Percentiles rank a stretch among this genome's conserved stretches.
Evolutionary conservation across 2,888 invertebrate species (phyloP).

Genomic region (Chromoteleia sp.): DNA sequence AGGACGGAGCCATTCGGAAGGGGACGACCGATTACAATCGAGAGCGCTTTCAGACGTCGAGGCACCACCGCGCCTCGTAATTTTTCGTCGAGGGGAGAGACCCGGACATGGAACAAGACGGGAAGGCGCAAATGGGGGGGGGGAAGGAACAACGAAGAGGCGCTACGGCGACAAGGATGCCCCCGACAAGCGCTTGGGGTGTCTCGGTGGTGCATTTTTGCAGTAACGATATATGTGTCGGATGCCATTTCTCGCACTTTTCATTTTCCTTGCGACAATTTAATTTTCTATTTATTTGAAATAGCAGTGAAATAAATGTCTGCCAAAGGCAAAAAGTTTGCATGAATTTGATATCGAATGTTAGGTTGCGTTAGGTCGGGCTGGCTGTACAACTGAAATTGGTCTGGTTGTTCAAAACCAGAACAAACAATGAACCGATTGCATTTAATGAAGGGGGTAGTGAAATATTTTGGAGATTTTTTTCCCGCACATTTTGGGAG

Average conservation of each 20-base stretch:
- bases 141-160: conserved; percentile 46
- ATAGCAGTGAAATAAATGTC: too few relatives aligned
- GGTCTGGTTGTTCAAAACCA: too few relatives aligned
- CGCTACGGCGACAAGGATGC: conserved; percentile 5
- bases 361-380: conserved; percentile 16
- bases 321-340: too few relatives aligned
- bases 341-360: too few relatives aligned
- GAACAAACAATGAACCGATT: too few relatives aligned
- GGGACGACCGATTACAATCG: conserved; percentile 80
- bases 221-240: conserved; percentile 42
- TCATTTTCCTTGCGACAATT: conserved; percentile 15
- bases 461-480: conserved; percentile 9
- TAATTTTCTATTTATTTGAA: conserved; percentile 25
- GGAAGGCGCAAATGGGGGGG: conserved; percentile 40
- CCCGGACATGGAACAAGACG: conserved; percentile 43
- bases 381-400: conserved; percentile 5
- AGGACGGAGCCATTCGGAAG: conserved; percentile 55
- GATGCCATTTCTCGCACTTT: conserved; percentile 25
- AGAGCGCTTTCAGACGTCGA: conserved; percentile 79
- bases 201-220: conserved; percentile 10
- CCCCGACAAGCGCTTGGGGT: neutral
- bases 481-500: neutral
- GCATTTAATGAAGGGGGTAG: neutral
- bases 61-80: conserved; percentile 64
- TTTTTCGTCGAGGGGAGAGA: conserved; percentile 73